A percentile compares a stretch with the other conserved stretches of the same genome.
Evolutionary conservation across 2,113 vertebrate genomes (phyloP).

Genomic region (Callipepla californica): DNA sequence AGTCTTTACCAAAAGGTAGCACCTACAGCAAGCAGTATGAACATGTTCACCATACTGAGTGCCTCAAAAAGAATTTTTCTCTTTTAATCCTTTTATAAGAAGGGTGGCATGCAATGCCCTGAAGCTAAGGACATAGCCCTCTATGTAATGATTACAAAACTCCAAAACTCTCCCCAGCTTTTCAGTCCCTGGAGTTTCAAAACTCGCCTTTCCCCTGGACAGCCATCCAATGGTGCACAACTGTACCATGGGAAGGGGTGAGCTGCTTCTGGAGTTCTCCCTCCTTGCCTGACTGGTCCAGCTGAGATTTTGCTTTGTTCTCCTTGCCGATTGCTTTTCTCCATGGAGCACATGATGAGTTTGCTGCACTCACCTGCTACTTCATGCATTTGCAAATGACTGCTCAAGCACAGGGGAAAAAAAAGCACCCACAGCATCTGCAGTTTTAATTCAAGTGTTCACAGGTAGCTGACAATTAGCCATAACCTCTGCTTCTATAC

Average conservation of each 20-base stretch:
- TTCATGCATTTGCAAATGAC: background rate
- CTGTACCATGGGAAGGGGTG: background rate
- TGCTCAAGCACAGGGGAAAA: background rate
- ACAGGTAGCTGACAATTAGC: constrained; percentile 21
- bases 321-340: background rate
- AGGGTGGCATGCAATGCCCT: background rate
- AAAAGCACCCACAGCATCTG: background rate
- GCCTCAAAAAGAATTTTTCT: background rate
- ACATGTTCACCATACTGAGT: background rate
- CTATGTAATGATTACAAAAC: background rate
- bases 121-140: background rate
- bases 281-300: background rate
- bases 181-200: background rate
- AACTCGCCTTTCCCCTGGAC: background rate
- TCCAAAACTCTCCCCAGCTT: too few relatives aligned
- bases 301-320: background rate
- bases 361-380: background rate
- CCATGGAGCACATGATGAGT: fast-evolving
- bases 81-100: background rate
- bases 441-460: background rate
- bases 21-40: background rate
- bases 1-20: fast-evolving
- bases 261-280: background rate
- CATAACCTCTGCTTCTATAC: background rate
- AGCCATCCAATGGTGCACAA: background rate